phyloP scores from a whole-genome alignment of 2,797 vertebrate species.

The Podargus strigoides region DNA sequence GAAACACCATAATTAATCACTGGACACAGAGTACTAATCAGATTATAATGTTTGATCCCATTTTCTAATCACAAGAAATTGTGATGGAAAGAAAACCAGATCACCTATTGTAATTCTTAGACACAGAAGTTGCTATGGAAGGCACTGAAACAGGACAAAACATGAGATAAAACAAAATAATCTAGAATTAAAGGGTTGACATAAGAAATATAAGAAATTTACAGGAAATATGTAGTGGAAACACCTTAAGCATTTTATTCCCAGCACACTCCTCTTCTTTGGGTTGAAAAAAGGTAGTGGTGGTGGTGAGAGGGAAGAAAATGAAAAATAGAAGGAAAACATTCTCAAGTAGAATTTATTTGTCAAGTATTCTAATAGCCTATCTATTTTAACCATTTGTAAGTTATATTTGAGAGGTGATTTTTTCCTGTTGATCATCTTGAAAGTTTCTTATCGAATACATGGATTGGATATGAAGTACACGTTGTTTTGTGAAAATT shows the following conservation, averaged over 20 bases:
- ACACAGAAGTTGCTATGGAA: neutral
- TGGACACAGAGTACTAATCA: neutral
- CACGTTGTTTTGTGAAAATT: neutral
- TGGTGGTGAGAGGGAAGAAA: neutral
- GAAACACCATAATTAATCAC: neutral
- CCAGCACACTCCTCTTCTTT: neutral
- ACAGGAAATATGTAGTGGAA: neutral
- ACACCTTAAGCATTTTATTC: neutral
- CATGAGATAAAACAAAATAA: neutral
- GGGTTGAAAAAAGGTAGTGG: neutral
- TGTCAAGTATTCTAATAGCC: neutral
- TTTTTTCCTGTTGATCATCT: neutral
- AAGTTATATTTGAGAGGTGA: neutral
- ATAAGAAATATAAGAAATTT: neutral
- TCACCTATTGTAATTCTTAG: neutral
- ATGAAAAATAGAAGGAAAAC: neutral
- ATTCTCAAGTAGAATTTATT: neutral
- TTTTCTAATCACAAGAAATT: neutral
- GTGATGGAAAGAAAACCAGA: neutral
- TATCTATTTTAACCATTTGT: neutral
- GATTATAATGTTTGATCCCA: neutral
- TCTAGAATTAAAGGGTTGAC: neutral
- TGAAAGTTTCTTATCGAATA: neutral
- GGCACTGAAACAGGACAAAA: neutral
- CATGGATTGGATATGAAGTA: neutral